These are phyloP conservation scores for Lonchura striata DNA, from an alignment of 2,113 vertebrate genomes.

Conservation along the genomic window DNA sequence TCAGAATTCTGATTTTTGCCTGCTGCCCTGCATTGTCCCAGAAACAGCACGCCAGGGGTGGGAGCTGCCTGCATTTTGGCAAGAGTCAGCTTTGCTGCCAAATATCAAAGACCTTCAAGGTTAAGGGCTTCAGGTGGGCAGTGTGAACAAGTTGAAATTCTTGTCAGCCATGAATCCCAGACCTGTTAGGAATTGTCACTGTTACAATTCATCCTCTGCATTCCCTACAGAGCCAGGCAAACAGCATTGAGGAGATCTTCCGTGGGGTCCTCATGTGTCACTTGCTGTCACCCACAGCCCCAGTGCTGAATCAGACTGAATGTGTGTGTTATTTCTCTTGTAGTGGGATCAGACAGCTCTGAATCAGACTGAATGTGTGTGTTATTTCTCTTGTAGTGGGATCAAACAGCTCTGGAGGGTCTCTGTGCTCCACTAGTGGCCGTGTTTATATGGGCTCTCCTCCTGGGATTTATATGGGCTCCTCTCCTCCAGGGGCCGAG, in stretches of 20 bases:
- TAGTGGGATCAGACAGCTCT: no score
- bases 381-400: slow-evolving; percentile 78
- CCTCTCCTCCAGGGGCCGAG: slow-evolving; percentile 81
- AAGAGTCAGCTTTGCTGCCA: neutral
- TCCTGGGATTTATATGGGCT: slow-evolving; percentile 81
- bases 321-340: slow-evolving; percentile 32
- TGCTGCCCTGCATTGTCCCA: neutral
- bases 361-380: slow-evolving; percentile 25
- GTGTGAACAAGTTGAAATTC: neutral
- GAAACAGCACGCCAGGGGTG: neutral
- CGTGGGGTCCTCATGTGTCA: neutral
- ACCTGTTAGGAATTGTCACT: neutral
- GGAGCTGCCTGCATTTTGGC: neutral
- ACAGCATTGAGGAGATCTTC: neutral
- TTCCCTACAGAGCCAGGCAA: neutral
- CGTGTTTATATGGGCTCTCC: slow-evolving; percentile 89
- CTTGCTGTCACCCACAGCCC: neutral
- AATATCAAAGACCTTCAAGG: neutral
- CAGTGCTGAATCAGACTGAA: slow-evolving; percentile 13
- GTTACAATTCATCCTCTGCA: neutral
- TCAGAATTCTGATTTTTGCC: neutral
- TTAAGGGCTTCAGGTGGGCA: neutral
- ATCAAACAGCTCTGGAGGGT: slow-evolving; percentile 91
- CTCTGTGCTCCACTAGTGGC: slow-evolving; percentile 89
- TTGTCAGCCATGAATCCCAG: neutral